Percentiles rank a stretch among this genome's conserved stretches.
These are phyloP conservation scores for Hirudo medicinalis DNA, from an alignment of 1,140 invertebrate genomes.

Conservation along the genomic window DNA sequence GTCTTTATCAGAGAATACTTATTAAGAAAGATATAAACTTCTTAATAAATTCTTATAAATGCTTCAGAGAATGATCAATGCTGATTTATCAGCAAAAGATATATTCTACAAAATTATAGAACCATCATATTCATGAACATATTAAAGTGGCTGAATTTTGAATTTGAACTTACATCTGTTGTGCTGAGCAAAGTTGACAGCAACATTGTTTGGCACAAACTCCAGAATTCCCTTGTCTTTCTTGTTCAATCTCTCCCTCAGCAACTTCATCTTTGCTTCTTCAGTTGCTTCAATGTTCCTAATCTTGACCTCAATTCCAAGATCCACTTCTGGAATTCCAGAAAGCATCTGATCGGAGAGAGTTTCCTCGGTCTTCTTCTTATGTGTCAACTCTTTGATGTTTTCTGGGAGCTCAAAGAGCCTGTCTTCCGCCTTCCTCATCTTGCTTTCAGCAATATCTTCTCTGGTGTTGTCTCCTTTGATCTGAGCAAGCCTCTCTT, in stretches of 20 bases:
- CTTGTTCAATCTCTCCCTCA: slow-evolving; percentile 74
- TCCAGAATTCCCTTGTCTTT: slow-evolving; percentile 78
- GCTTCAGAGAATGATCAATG: background rate
- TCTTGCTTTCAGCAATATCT: background rate
- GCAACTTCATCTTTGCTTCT: slow-evolving; percentile 79
- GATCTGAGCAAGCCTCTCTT: slow-evolving; percentile 8
- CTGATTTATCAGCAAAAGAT: too few species aligned
- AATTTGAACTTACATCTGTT: slow-evolving; percentile 60
- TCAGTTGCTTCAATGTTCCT: slow-evolving; percentile 95
- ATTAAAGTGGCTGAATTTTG: too few species aligned
- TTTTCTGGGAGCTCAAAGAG: slow-evolving; percentile 58
- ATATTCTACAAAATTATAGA: too few species aligned
- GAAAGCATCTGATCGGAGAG: slow-evolving; percentile 98
- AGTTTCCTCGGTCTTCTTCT: slow-evolving; percentile 89
- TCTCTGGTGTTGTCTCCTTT: background rate
- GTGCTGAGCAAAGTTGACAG: slow-evolving; percentile 92
- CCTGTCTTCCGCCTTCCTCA: slow-evolving; percentile 32
- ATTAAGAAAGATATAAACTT: background rate
- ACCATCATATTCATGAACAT: too few species aligned
- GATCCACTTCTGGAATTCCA: slow-evolving; percentile 98
- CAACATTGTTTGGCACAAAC: slow-evolving; percentile 94
- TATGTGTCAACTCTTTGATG: slow-evolving; percentile 46
- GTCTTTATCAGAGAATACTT: too few species aligned
- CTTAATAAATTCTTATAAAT: background rate
- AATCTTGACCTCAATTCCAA: slow-evolving; percentile 95